Evolutionary conservation across 1,140 invertebrate genomes (phyloP).

Genomic region (Drosophila kohkoa): DNA sequence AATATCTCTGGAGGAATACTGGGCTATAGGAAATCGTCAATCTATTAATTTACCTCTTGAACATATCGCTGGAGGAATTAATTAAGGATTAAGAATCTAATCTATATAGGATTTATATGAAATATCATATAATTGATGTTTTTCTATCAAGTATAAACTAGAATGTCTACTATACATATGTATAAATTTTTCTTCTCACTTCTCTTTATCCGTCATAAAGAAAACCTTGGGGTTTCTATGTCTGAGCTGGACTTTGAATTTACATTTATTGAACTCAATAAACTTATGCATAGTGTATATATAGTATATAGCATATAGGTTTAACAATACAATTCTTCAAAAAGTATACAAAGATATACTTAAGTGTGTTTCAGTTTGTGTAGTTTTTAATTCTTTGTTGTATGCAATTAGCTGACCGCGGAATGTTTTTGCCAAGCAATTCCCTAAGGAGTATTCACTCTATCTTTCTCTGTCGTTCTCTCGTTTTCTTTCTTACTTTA

Average conservation of each 20-base stretch:
- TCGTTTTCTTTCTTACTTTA: not conserved
- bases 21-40: too few species aligned
- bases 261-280: constrained; percentile 34
- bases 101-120: too few species aligned
- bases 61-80: too few species aligned
- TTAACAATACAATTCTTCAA: constrained; percentile 10
- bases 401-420: constrained; percentile 5
- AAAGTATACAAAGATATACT: constrained; percentile 13
- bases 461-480: not conserved
- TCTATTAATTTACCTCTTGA: too few species aligned
- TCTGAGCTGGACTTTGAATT: not conserved
- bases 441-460: constrained; percentile 1
- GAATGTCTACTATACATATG: too few species aligned
- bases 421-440: constrained; percentile 12
- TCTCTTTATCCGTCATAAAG: too few species aligned
- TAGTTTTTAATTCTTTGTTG: not conserved
- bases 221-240: too few species aligned
- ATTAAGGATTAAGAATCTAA: too few species aligned
- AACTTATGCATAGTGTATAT: constrained; percentile 8
- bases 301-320: constrained; percentile 2
- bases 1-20: too few species aligned
- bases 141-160: too few species aligned
- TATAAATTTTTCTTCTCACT: too few species aligned
- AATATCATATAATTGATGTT: too few species aligned
- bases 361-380: constrained; percentile 2